Percentiles rank a stretch among this genome's conserved stretches.
Evolutionary conservation across 1,140 invertebrate genomes (phyloP).

Genomic region (Drosophila erecta): DNA sequence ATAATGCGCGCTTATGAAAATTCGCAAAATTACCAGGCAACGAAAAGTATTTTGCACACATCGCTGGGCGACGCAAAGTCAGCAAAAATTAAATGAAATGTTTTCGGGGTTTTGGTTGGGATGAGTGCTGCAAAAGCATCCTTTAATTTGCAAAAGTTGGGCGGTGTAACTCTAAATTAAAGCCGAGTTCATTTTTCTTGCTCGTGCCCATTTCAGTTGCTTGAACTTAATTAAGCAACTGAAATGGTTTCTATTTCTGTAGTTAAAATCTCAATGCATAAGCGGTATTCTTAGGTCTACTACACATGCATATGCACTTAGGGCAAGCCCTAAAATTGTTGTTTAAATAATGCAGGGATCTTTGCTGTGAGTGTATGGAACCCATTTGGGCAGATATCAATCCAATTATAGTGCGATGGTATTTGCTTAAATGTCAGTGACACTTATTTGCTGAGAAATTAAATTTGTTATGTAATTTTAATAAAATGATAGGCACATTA

Average conservation of each 20-base stretch:
- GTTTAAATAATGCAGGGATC: too few relatives aligned
- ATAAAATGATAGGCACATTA: neutral
- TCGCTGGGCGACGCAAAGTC: conserved; percentile 38
- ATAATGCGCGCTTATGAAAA: conserved; percentile 45
- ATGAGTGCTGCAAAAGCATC: neutral
- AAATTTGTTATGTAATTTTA: neutral
- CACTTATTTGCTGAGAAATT: neutral
- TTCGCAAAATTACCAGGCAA: conserved; percentile 31
- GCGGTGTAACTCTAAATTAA: neutral
- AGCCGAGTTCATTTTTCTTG: neutral
- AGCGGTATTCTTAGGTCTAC: neutral
- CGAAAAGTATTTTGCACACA: conserved; percentile 40
- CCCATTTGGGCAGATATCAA: neutral
- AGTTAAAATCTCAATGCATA: too few relatives aligned
- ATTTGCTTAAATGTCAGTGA: conserved; percentile 19
- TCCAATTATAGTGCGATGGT: conserved; percentile 13
- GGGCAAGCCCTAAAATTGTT: too few relatives aligned
- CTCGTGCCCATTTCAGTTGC: too few relatives aligned
- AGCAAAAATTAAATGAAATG: conserved; percentile 38
- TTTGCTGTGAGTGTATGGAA: neutral
- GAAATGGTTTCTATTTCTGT: too few relatives aligned
- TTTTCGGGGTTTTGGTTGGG: conserved; percentile 12
- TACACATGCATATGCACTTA: too few relatives aligned
- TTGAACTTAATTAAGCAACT: too few relatives aligned
- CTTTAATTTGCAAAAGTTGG: neutral